These are phyloP conservation scores for Psococerastis gibbosa DNA, from an alignment of 2,888 invertebrate species.

Conservation along the genomic window DNA sequence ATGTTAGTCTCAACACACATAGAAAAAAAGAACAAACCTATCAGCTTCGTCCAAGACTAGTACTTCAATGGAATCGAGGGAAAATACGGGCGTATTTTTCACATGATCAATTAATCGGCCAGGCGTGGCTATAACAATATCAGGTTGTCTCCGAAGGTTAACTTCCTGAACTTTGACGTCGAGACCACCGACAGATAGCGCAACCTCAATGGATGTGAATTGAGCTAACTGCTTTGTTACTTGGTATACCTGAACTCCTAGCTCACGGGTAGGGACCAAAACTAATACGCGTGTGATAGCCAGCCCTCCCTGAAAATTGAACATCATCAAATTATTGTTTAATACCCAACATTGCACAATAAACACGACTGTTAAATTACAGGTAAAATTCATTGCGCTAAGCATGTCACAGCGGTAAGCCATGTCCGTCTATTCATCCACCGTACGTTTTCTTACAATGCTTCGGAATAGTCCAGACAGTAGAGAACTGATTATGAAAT, in stretches of 20 bases:
- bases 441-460: too few relatives aligned
- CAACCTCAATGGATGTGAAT: slow-evolving; percentile 63
- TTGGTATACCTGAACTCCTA: slow-evolving; percentile 94
- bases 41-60: slow-evolving; percentile 46
- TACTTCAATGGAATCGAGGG: slow-evolving; percentile 77
- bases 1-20: too few relatives aligned
- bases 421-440: too few relatives aligned
- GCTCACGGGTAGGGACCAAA: slow-evolving; percentile 88
- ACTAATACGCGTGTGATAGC: slow-evolving; percentile 71
- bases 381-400: too few relatives aligned
- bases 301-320: slow-evolving; percentile 12
- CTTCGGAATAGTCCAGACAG: too few relatives aligned
- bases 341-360: not conserved
- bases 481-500: too few relatives aligned
- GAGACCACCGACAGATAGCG: slow-evolving; percentile 70
- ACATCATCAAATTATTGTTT: not conserved
- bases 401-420: too few relatives aligned
- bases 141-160: slow-evolving; percentile 73
- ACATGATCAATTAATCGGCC: slow-evolving; percentile 95
- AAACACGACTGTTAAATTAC: too few relatives aligned
- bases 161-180: slow-evolving; percentile 64
- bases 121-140: slow-evolving; percentile 95
- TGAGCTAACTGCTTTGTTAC: slow-evolving; percentile 82
- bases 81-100: slow-evolving; percentile 84
- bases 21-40: too few relatives aligned